Conservation (phyloP, 2,113 vertebrate genomes). For the Peromyscus leucopus region DNA sequence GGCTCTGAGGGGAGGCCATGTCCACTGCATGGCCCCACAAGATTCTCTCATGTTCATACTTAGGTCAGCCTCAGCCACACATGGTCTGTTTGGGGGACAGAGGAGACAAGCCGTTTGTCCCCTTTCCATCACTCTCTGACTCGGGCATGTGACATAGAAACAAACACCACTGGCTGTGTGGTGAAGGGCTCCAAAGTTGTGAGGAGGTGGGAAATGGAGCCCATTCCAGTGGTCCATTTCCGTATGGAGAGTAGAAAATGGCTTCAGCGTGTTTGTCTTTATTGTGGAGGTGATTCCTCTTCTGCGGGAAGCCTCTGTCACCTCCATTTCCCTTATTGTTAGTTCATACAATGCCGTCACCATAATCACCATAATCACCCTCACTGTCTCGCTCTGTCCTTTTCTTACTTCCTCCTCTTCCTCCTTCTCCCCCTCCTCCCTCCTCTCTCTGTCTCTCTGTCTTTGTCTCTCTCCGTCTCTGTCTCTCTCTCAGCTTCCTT, state of each 20-base stretch:
- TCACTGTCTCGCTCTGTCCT: background rate
- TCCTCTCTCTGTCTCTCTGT: background rate
- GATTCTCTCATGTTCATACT: background rate
- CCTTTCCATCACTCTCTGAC: background rate
- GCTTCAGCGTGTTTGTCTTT: too few relatives aligned
- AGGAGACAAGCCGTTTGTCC: too few relatives aligned
- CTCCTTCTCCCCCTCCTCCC: background rate
- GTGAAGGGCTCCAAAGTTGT: too few relatives aligned
- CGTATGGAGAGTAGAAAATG: background rate
- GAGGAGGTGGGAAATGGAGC: background rate
- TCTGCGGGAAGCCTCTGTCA: background rate
- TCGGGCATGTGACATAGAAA: background rate
- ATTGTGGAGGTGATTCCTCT: background rate
- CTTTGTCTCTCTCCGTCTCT: too few relatives aligned
- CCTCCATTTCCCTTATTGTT: background rate
- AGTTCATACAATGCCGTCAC: background rate
- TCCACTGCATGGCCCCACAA: background rate
- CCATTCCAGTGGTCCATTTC: background rate
- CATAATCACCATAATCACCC: background rate
- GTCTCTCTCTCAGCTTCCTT: background rate
- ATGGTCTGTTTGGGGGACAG: background rate
- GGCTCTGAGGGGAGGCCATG: background rate
- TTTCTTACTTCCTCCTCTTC: background rate
- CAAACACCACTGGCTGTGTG: too few relatives aligned
- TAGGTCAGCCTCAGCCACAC: background rate